Evolutionary conservation across 2,888 invertebrate species (phyloP), one percentile per base, ranked within the genome.

Genomic region (Xestobium rufovillosum): DNA sequence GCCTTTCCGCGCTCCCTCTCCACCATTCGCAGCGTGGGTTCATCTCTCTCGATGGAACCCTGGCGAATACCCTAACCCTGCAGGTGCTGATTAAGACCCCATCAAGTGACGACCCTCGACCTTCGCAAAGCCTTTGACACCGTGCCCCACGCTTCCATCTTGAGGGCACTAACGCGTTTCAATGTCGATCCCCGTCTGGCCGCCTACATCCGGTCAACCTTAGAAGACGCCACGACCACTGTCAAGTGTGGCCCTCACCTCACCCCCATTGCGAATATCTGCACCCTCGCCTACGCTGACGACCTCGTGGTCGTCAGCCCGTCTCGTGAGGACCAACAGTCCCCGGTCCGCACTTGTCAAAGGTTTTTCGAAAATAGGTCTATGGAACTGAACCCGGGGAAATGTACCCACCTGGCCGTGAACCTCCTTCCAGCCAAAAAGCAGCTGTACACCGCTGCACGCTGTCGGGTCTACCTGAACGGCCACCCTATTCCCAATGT

Each of bases 251-350:
- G n/a, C n/a, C n/a, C n/a, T n/a, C n/a, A n/a, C n/a, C n/a, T n/a
- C n/a, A n/a, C n/a, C n/a, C n/a, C n/a, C n/a, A n/a, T n/a, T n/a
- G n/a, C n/a, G n/a, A n/a, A n/a, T n/a, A n/a, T n/a, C n/a, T n/a
- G n/a, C n/a, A n/a, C 31, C 6, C 13, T 51, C 15, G 50, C 41
- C 1, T 52, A 46, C 29, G 47, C 49, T 3, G 50, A 52, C 27
- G 50, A 52, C 36, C 15, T 52, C 2, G 25, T 52, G 1, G 13
- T 50, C 1, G 6, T 46, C 15, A 31, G 28, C 0, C 42, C 43
- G 6, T 13, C 32, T 3, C 26, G 33, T 1, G 4, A 12, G 6
- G 26, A 43, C 4, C 31, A 37, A 2, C 34, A 34, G 3, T 4
- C 28, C 1, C 31, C 37, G 4, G 32, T 45, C 1, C 9, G 16